Conservation (phyloP, 1,140 invertebrate species). For the Listronotus oregonensis region DNA sequence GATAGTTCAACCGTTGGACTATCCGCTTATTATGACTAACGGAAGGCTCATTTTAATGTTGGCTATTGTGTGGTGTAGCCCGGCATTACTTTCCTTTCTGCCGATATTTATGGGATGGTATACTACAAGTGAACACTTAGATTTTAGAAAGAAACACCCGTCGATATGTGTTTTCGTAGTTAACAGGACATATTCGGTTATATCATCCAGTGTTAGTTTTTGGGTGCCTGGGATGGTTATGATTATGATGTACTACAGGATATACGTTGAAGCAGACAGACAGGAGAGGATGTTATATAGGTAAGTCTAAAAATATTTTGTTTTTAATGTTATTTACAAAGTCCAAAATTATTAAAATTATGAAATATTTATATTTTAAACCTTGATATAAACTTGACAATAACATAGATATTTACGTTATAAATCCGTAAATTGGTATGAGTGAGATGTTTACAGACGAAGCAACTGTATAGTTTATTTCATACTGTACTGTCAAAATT, state of each 20-base stretch:
- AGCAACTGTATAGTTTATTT: too few relatives aligned
- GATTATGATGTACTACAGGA: constrained; percentile 92
- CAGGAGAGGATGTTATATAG: constrained; percentile 91
- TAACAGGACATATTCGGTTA: constrained; percentile 86
- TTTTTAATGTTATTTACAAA: too few relatives aligned
- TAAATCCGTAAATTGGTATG: too few relatives aligned
- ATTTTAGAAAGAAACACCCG: constrained; percentile 71
- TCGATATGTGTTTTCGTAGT: constrained; percentile 85
- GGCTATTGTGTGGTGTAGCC: constrained; percentile 88
- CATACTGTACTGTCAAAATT: too few relatives aligned
- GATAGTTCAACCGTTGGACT: constrained; percentile 87
- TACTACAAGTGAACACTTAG: constrained; percentile 79
- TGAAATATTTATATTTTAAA: too few relatives aligned
- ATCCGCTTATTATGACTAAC: constrained; percentile 87
- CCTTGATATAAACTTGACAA: too few relatives aligned
- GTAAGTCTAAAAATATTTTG: constrained; percentile 58
- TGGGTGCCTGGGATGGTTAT: constrained; percentile 95
- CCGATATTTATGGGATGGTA: constrained; percentile 96
- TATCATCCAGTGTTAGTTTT: constrained; percentile 92
- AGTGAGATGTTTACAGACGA: too few relatives aligned
- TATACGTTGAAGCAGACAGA: constrained; percentile 87
- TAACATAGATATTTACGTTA: too few relatives aligned
- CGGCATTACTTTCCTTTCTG: constrained; percentile 90
- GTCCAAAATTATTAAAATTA: too few relatives aligned
- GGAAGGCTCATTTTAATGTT: constrained; percentile 76